These are phyloP conservation scores for Darwinula stevensoni DNA, from an alignment of 2,888 invertebrate species.

Conservation along the genomic window DNA sequence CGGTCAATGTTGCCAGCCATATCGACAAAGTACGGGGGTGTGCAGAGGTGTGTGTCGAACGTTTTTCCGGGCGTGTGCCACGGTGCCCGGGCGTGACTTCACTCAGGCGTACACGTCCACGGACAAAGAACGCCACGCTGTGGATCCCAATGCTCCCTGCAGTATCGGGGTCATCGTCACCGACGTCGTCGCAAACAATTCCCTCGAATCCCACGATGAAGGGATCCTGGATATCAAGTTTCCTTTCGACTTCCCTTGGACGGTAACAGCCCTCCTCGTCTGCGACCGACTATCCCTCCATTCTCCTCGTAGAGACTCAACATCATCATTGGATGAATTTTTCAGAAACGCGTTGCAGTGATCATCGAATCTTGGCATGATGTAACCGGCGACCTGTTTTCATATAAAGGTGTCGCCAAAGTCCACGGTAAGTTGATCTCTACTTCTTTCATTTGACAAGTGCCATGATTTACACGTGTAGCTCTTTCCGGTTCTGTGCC, in stretches of 20 bases:
- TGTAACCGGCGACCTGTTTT: constrained; percentile 9
- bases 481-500: too few relatives aligned
- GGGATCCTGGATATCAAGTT: constrained; percentile 12
- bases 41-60: constrained; percentile 9
- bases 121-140: constrained; percentile 1
- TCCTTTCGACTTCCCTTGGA: constrained; percentile 16
- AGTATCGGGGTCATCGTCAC: constrained; percentile 10
- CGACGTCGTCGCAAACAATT: constrained; percentile 9
- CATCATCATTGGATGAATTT: constrained; percentile 5
- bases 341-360: constrained; percentile 16
- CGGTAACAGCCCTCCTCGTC: constrained; percentile 17
- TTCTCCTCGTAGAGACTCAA: background rate
- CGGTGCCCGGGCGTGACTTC: background rate
- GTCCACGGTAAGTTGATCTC: too few relatives aligned
- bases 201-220: constrained; percentile 7
- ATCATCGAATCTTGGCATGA: constrained; percentile 19
- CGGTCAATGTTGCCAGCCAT: constrained; percentile 8
- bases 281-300: too few relatives aligned
- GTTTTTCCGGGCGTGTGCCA: constrained; percentile 9
- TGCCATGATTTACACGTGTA: too few relatives aligned
- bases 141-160: constrained; percentile 7
- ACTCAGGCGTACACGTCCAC: background rate
- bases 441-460: too few relatives aligned
- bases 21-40: background rate
- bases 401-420: background rate